phyloP scores from a whole-genome alignment of 2,113 vertebrate genomes.

The Petromus typicus region DNA sequence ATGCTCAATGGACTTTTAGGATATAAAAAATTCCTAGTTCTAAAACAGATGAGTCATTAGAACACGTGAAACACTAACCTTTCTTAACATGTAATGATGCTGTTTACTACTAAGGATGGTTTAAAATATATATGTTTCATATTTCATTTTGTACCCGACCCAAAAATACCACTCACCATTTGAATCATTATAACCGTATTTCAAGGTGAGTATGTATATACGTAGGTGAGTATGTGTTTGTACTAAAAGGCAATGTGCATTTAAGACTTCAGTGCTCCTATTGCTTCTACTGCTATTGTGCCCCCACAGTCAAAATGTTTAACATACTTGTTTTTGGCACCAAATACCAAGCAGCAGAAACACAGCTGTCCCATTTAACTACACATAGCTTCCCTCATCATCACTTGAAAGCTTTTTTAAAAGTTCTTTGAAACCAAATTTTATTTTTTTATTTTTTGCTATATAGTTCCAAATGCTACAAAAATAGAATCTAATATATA shows the following conservation, averaged over 20 bases:
- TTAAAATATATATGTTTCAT: background rate
- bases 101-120: background rate
- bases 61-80: background rate
- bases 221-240: background rate
- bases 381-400: background rate
- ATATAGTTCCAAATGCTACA: background rate
- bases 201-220: background rate
- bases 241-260: background rate
- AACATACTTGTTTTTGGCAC: background rate
- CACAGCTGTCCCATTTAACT: background rate
- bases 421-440: background rate
- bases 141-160: background rate
- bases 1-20: background rate
- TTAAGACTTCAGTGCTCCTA: background rate
- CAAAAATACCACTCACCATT: background rate
- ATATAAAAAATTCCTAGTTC: background rate
- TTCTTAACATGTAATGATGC: background rate
- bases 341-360: background rate
- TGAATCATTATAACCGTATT: background rate
- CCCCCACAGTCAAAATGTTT: background rate
- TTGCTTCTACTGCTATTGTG: background rate
- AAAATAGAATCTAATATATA: background rate
- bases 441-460: background rate
- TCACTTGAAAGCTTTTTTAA: background rate
- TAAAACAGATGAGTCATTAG: background rate